phyloP scores from a whole-genome alignment of 2,797 vertebrate genomes.

The Sparidentex hasta region DNA sequence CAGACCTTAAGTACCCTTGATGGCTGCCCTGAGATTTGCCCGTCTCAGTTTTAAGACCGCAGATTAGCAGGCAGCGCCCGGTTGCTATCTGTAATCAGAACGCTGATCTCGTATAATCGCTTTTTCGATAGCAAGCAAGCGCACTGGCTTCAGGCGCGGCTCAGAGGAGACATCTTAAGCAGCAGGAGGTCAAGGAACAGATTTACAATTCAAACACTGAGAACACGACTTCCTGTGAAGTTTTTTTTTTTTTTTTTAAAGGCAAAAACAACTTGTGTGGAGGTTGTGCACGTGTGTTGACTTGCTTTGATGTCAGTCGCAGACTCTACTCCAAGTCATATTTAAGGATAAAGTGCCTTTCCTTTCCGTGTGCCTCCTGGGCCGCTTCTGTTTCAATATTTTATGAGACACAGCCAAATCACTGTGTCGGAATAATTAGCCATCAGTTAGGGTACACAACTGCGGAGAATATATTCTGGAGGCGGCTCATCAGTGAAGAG shows the following conservation, averaged over 20 bases:
- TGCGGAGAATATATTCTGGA: constrained; percentile 64
- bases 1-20: constrained; percentile 41
- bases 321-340: constrained; percentile 17
- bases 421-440: constrained; percentile 77
- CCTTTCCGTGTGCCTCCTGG: constrained; percentile 45
- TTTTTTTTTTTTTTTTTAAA: neutral
- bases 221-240: constrained; percentile 5
- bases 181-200: constrained; percentile 50
- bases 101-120: constrained; percentile 76
- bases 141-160: constrained; percentile 41
- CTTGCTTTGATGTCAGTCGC: constrained; percentile 53
- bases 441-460: constrained; percentile 73
- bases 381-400: constrained; percentile 71
- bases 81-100: constrained; percentile 71
- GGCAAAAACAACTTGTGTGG: constrained; percentile 13
- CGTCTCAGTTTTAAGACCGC: constrained; percentile 61
- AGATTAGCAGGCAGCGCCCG: constrained; percentile 71
- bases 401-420: constrained; percentile 72
- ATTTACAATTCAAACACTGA: constrained; percentile 38
- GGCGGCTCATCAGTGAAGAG: constrained; percentile 63
- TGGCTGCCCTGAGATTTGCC: constrained; percentile 66
- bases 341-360: constrained; percentile 43
- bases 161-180: constrained; percentile 60
- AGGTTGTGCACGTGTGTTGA: constrained; percentile 19
- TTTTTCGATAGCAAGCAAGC: constrained; percentile 68